Conservation (phyloP, 2,888 invertebrate genomes). For the Hypercompe scribonia region DNA sequence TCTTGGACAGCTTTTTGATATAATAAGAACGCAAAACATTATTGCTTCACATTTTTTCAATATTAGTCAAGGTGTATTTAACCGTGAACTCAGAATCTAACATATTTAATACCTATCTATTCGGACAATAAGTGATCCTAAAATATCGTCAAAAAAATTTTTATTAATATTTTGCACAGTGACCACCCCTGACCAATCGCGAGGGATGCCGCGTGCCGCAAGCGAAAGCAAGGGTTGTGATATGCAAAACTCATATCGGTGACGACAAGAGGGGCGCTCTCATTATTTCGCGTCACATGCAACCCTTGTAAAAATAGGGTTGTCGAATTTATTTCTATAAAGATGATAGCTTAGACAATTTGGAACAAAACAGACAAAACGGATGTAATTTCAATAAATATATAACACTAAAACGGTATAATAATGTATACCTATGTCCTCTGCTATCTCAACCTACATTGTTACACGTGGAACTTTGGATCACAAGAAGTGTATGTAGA, state of each 20-base stretch:
- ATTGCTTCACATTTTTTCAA: background rate
- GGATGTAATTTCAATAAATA: no score
- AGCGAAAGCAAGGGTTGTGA: constrained; percentile 58
- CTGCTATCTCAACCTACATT: background rate
- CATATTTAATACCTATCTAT: background rate
- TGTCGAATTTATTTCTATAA: constrained; percentile 39
- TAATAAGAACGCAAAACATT: background rate
- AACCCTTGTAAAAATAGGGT: constrained; percentile 72
- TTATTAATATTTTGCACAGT: constrained; percentile 15
- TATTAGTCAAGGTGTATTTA: background rate
- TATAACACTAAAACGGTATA: background rate
- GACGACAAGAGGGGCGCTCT: constrained; percentile 68
- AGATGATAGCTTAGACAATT: background rate
- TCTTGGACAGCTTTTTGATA: background rate
- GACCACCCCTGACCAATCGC: constrained; percentile 36
- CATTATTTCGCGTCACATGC: constrained; percentile 79
- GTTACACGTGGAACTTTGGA: background rate
- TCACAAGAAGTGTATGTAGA: background rate
- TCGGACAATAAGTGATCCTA: background rate
- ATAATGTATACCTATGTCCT: background rate
- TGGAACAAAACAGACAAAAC: no score
- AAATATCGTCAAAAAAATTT: constrained; percentile 13
- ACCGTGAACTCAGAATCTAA: background rate
- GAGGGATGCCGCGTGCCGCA: constrained; percentile 27
- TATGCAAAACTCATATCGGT: constrained; percentile 76